phyloP scores from a whole-genome alignment of 2,888 invertebrate species.

The Drosophila formosana region DNA sequence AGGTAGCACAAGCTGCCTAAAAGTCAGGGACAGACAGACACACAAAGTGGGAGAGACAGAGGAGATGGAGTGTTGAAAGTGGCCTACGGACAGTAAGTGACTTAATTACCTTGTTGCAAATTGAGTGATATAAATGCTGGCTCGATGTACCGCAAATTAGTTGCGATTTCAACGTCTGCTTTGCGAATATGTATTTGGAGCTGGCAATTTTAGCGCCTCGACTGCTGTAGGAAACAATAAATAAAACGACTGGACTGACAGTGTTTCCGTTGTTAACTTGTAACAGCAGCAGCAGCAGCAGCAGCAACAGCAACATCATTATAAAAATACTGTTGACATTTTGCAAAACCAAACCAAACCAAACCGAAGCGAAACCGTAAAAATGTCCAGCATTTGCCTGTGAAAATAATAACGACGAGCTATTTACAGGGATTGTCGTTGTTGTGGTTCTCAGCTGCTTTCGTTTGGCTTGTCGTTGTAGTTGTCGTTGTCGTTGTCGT shows the following conservation, averaged over 20 bases:
- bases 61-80: neutral
- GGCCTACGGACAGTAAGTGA: neutral
- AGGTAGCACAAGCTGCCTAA: neutral
- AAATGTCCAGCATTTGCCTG: constrained; percentile 74
- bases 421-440: constrained; percentile 64
- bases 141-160: constrained; percentile 49
- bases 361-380: constrained; percentile 72
- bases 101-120: constrained; percentile 29
- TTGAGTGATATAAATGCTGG: constrained; percentile 33
- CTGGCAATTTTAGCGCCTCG: constrained; percentile 46
- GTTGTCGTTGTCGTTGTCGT: constrained; percentile 22
- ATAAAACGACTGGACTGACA: constrained; percentile 53
- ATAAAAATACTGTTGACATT: constrained; percentile 71
- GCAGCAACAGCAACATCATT: constrained; percentile 35
- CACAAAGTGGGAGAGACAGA: neutral
- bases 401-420: constrained; percentile 42
- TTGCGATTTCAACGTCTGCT: constrained; percentile 32
- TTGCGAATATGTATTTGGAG: constrained; percentile 12
- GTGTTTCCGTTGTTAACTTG: constrained; percentile 42
- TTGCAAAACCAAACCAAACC: constrained; percentile 53
- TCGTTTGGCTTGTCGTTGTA: constrained; percentile 13
- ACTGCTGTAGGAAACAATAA: constrained; percentile 55
- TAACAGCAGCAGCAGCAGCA: constrained; percentile 19
- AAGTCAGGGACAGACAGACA: neutral
- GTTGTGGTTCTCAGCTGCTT: constrained; percentile 60